Percentiles rank a stretch among this genome's conserved stretches.
Evolutionary conservation across 2,797 vertebrate genomes (phyloP).

Genomic region (Spinibarbus caldwelli): DNA sequence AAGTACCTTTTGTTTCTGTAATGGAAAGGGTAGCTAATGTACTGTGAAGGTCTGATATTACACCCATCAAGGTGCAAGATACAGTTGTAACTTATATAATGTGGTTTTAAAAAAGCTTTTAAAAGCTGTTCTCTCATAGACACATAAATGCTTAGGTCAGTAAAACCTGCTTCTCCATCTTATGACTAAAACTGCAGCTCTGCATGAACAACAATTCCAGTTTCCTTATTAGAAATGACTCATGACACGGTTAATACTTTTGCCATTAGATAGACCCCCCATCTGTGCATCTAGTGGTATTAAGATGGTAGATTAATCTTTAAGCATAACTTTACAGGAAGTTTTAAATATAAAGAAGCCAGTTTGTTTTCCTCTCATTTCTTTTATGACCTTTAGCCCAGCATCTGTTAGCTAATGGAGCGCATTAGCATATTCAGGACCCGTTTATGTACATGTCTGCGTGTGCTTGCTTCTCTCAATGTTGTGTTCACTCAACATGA

Average conservation of each 20-base stretch:
- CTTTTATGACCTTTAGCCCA: slow-evolving; percentile 14
- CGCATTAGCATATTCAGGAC: slow-evolving; percentile 35
- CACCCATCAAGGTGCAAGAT: slow-evolving; percentile 9
- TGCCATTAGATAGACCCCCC: background rate
- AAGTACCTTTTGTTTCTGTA: slow-evolving; percentile 23
- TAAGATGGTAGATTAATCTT: slow-evolving; percentile 9
- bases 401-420: slow-evolving; percentile 13
- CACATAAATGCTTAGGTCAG: background rate
- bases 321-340: background rate
- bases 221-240: slow-evolving; percentile 19
- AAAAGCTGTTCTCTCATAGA: background rate
- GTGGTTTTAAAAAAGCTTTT: slow-evolving; percentile 40
- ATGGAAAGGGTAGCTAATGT: slow-evolving; percentile 40
- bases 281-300: slow-evolving; percentile 7
- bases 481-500: background rate
- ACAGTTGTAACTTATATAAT: slow-evolving; percentile 34
- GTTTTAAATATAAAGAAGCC: slow-evolving; percentile 11
- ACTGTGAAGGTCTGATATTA: slow-evolving; percentile 30
- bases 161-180: background rate
- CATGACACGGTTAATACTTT: background rate
- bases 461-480: slow-evolving; percentile 14
- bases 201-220: background rate
- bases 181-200: background rate
- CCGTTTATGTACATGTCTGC: slow-evolving; percentile 18
- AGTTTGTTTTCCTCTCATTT: background rate